Base-by-base conservation (phyloP, 2,888 invertebrate species). In the Podotricha telesiphe region DNA sequence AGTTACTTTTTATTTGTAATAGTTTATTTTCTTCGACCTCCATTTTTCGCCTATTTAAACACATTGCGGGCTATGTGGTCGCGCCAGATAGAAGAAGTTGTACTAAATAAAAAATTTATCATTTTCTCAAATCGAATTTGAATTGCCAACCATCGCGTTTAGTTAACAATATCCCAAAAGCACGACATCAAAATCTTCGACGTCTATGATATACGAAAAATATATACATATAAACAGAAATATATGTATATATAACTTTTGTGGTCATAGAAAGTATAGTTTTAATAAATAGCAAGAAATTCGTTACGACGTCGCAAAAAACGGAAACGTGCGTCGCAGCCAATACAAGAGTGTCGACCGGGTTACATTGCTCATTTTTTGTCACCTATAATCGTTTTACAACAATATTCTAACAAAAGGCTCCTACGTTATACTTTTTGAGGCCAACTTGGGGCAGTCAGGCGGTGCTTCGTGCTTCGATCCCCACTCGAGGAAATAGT, bases 371-470 rank as follows among this genome's bases (percentile, higher is more conserved):
- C 19, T 59, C 10, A 42, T 8, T 59, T 59, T 59, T 42, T 59
- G 42, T 42, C 58, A 59, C 50, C 11, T 50, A 20, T 10, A n/a
- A 53, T 28, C 28, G 15, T 28, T 53, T 53, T 53, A 53, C n/a
- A 5, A 20, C 20, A 42, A 59, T 59, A 22, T 50, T 50, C 13
- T 20, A 50, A 50, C 50, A 50, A 50, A 20, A 50, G 20, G 20
- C 20, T 48, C 50, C 5, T 11, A 50, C 11, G 8, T 20, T 50
- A 50, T 20, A 20, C 11, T 13, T 50, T 2, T 50, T 42, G 11
- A 42, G 42, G 2, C 1, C 13, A 42, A 11, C 13, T 1, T 11
- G 11, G 42, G 3, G 13, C 2, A 42, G 42, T 13, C 6, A 8
- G 8, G 37, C 37, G 8, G 37, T 8, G 37, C 5, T 7, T 37